Conservation (phyloP, 2,888 invertebrate genomes). For the Gandaritis pyraliata region DNA sequence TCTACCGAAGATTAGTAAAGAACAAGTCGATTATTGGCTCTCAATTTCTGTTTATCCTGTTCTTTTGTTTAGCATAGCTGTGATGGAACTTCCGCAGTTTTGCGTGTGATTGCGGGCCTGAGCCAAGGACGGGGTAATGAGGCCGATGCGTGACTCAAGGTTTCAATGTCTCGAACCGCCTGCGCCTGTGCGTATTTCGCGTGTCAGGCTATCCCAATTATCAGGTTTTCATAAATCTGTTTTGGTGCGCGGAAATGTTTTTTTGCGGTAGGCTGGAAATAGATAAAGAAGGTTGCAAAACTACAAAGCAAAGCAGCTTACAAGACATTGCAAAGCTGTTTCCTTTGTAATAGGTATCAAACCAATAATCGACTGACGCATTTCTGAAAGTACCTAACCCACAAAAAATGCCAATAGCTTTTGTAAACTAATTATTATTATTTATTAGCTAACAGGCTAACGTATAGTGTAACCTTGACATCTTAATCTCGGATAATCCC, state of each 20-base stretch:
- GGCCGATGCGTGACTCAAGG: constrained; percentile 65
- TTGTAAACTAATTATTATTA: background rate
- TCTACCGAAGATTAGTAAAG: background rate
- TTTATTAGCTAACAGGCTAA: background rate
- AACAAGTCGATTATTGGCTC: background rate
- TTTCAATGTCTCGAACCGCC: constrained; percentile 39
- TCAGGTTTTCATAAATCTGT: constrained; percentile 31
- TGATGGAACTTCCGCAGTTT: constrained; percentile 50
- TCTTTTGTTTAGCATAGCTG: constrained; percentile 23
- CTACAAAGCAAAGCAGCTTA: too few species aligned
- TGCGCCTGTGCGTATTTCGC: constrained; percentile 38
- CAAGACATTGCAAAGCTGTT: too few species aligned
- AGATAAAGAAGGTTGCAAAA: too few species aligned
- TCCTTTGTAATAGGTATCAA: too few species aligned
- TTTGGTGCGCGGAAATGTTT: background rate
- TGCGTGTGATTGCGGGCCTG: constrained; percentile 52
- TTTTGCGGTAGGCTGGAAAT: background rate
- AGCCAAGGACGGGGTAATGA: constrained; percentile 62
- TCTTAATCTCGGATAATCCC: background rate
- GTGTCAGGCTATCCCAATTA: constrained; percentile 48
- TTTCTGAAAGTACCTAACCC: too few species aligned
- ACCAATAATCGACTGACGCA: too few species aligned
- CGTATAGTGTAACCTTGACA: background rate
- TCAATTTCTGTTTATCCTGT: constrained; percentile 4
- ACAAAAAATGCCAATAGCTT: too few species aligned